Conservation (phyloP, 2,113 vertebrate genomes). For the Cyphomyrus discorhynchus region DNA sequence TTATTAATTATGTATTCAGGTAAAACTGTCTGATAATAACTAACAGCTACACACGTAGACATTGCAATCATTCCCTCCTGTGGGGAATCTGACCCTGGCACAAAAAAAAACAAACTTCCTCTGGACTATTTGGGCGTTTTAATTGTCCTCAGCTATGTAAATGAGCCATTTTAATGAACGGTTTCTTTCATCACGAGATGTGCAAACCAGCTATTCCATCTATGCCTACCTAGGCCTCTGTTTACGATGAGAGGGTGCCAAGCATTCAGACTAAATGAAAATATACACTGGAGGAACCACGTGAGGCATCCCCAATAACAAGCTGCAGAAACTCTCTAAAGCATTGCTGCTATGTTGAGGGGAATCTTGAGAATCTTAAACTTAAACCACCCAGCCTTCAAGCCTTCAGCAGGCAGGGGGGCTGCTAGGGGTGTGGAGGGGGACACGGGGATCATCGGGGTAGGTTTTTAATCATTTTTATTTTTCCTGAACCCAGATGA, state of each 20-base stretch:
- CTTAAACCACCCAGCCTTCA: conserved; percentile 57
- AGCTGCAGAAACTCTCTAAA: conserved; percentile 81
- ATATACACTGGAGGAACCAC: conserved; percentile 78
- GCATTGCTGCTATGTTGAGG: conserved; percentile 80
- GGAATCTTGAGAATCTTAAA: conserved; percentile 88
- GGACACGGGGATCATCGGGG: conserved; percentile 32
- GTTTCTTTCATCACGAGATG: conserved; percentile 72
- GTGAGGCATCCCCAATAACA: conserved; percentile 87
- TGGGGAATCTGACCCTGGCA: background rate
- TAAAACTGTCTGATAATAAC: background rate
- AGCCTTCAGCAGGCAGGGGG: conserved; percentile 51
- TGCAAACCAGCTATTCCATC: conserved; percentile 65
- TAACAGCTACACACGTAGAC: background rate
- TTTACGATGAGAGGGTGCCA: conserved; percentile 78
- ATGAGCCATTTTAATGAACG: conserved; percentile 78
- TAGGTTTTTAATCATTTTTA: conserved; percentile 36
- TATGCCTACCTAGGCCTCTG: conserved; percentile 81
- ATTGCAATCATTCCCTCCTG: background rate
- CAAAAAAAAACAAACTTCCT: background rate
- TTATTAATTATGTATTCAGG: background rate
- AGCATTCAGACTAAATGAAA: conserved; percentile 93
- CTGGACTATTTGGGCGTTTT: conserved; percentile 2
- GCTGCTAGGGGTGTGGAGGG: conserved; percentile 3
- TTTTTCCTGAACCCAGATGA: conserved; percentile 46
- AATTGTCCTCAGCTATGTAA: conserved; percentile 48